phyloP scores from a whole-genome alignment of 1,140 invertebrate genomes.

The Drosophila kurseongensis region DNA sequence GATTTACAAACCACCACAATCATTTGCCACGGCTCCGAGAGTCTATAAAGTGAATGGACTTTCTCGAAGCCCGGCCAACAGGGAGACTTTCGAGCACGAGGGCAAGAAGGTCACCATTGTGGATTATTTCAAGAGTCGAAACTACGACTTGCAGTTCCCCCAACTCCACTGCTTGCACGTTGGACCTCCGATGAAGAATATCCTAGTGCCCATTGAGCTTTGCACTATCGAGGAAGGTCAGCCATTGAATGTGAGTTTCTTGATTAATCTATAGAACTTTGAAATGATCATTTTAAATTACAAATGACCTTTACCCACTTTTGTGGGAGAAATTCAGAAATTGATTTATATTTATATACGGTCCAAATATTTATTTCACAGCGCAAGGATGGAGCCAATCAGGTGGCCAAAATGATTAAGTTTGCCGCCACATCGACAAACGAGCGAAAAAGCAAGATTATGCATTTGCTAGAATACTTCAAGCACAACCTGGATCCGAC shows the following conservation, averaged over 20 bases:
- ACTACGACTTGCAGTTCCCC: constrained; percentile 85
- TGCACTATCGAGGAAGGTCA: constrained; percentile 88
- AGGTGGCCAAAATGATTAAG: constrained; percentile 88
- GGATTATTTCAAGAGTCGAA: constrained; percentile 85
- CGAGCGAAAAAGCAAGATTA: constrained; percentile 87
- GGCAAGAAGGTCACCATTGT: constrained; percentile 79
- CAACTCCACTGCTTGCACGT: constrained; percentile 88
- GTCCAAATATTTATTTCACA: constrained; percentile 19
- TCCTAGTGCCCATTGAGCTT: constrained; percentile 87
- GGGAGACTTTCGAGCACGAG: constrained; percentile 81
- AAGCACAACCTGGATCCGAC: constrained; percentile 85
- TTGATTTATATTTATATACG: too few relatives aligned
- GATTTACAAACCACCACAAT: constrained; percentile 57
- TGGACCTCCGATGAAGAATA: constrained; percentile 85
- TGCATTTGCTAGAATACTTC: constrained; percentile 85
- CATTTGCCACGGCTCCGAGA: constrained; percentile 51
- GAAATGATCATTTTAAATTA: too few relatives aligned
- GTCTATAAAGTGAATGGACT: constrained; percentile 86
- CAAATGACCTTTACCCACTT: too few relatives aligned
- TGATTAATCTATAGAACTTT: too few relatives aligned
- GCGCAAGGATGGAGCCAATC: constrained; percentile 85
- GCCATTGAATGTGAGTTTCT: constrained; percentile 81
- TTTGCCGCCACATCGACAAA: constrained; percentile 87
- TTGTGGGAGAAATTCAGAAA: too few relatives aligned
- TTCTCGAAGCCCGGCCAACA: constrained; percentile 56